Evolutionary conservation across 2,797 vertebrate genomes (phyloP).

Genomic region (Loris lydekkerianus): DNA sequence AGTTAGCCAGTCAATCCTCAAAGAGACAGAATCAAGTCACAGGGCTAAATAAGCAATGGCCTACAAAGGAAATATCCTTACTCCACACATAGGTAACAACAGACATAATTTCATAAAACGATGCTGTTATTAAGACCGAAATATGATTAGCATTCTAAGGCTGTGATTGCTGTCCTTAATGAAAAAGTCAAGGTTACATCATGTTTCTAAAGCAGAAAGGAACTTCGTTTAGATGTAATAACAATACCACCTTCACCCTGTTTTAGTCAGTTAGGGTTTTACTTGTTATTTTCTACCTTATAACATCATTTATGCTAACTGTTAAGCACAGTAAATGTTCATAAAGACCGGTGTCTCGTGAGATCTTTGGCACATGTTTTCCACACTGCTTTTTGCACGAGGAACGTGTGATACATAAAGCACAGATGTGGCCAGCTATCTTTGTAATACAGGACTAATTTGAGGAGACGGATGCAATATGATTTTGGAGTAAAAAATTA

Average conservation of each 20-base stretch:
- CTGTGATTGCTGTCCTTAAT: neutral
- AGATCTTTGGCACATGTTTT: neutral
- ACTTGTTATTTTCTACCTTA: neutral
- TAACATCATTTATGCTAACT: neutral
- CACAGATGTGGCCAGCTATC: neutral
- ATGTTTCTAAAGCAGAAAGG: neutral
- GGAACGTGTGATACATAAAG: neutral
- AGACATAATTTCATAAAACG: neutral
- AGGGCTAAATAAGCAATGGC: neutral
- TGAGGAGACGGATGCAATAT: neutral
- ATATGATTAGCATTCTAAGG: neutral
- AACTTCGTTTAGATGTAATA: neutral
- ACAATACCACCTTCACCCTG: neutral
- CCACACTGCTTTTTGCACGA: neutral
- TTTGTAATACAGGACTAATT: neutral
- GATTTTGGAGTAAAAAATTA: neutral
- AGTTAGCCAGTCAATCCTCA: constrained; percentile 2
- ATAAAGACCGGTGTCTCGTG: rapidly evolving
- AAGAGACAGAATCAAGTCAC: neutral
- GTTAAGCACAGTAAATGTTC: constrained; percentile 38
- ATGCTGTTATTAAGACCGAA: neutral
- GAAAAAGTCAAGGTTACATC: neutral
- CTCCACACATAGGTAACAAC: neutral
- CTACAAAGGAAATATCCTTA: neutral
- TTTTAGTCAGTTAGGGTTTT: neutral